Conservation (phyloP, 2,797 vertebrate species). For the Apogon hyalosoma region DNA sequence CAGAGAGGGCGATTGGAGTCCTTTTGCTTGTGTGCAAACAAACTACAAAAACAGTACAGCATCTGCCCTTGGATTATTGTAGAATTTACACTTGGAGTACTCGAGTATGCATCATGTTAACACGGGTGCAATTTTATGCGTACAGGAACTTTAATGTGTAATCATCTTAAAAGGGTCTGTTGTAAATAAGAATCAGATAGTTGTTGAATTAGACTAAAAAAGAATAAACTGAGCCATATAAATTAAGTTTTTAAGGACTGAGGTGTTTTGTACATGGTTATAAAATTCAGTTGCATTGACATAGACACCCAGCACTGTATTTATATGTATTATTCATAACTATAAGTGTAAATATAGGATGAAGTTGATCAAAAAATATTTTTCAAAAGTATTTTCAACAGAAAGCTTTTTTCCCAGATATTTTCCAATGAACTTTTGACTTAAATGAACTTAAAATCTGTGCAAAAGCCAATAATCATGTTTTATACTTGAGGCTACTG, state of each 20-base stretch:
- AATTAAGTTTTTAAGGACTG: slow-evolving; percentile 15
- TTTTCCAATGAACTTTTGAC: background rate
- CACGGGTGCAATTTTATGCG: slow-evolving; percentile 36
- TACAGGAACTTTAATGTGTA: slow-evolving; percentile 24
- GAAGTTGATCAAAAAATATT: background rate
- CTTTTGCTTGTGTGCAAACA: slow-evolving; percentile 37
- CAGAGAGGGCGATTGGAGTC: slow-evolving; percentile 38
- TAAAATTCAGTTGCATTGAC: slow-evolving; percentile 2
- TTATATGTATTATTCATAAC: background rate
- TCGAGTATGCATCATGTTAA: slow-evolving; percentile 51
- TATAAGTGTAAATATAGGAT: slow-evolving; percentile 4
- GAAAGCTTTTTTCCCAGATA: background rate
- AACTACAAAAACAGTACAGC: slow-evolving; percentile 47
- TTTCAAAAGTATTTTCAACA: slow-evolving; percentile 5
- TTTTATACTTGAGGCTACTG: background rate
- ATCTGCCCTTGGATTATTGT: slow-evolving; percentile 58
- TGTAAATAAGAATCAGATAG: too few species aligned
- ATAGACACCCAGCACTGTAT: background rate
- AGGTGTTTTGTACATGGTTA: slow-evolving; percentile 28
- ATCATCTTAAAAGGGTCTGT: slow-evolving; percentile 18
- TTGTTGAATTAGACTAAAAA: slow-evolving; percentile 8
- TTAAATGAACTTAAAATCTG: background rate
- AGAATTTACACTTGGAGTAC: slow-evolving; percentile 50
- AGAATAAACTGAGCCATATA: slow-evolving; percentile 7
- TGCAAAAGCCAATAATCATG: background rate